These are phyloP conservation scores for Trididemnum nubilum DNA, from an alignment of 23 tunicate genomes.

Conservation along the genomic window DNA sequence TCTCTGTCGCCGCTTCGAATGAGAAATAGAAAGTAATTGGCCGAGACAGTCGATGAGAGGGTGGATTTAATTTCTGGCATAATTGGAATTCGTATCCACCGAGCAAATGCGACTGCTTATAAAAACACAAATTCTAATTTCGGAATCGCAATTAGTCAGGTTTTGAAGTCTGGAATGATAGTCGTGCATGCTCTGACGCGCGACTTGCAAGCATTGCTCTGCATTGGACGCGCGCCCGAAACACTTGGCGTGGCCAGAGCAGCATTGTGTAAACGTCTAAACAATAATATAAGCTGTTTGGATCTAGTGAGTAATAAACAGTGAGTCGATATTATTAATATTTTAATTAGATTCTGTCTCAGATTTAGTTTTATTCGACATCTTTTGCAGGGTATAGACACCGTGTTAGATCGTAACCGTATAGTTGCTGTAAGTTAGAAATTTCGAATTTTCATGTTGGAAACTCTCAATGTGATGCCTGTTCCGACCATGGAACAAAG, in stretches of 20 bases:
- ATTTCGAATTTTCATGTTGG: neutral
- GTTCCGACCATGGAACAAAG: neutral
- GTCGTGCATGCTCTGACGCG: slow-evolving; percentile 13
- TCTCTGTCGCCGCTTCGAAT: no score
- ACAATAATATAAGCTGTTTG: no score
- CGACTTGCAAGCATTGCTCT: neutral
- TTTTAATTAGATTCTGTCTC: neutral
- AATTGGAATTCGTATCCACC: no score
- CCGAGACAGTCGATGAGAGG: no score
- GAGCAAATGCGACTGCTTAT: slow-evolving; percentile 25
- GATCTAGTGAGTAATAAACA: neutral
- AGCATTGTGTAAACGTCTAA: no score
- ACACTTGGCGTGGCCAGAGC: neutral
- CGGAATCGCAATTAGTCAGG: slow-evolving; percentile 34
- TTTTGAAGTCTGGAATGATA: neutral
- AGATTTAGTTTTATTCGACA: no score
- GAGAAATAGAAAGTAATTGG: no score
- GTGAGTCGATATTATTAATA: neutral
- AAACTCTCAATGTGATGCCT: neutral
- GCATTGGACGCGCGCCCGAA: slow-evolving; percentile 2
- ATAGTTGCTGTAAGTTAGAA: neutral
- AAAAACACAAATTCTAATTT: slow-evolving; percentile 19
- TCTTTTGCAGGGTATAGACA: no score
- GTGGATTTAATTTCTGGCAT: no score
- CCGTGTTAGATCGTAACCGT: neutral